Base-by-base conservation (phyloP, 2,888 invertebrate species). In the Pogonocherus hispidulus region DNA sequence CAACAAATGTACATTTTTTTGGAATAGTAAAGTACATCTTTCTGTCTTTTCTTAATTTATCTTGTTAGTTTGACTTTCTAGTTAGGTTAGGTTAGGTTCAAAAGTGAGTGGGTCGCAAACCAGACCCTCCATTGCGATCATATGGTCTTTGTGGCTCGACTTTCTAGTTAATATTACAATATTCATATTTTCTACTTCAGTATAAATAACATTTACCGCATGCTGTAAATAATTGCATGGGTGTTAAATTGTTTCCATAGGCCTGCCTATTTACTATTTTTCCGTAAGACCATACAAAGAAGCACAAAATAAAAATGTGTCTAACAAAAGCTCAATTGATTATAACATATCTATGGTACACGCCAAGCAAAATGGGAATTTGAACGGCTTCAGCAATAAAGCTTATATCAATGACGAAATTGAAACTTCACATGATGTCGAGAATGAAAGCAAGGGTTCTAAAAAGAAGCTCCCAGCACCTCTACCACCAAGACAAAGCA, bases 251-350 rank as follows among this genome's bases (percentile, higher is more conserved):
- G 70, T 75, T 77, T 79, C 73, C 74, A 74, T 73, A 86, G 85
- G 85, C 77, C 70, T 85, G 52, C 83, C 84, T 71, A 83, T 81
- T 76, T 85, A 84, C 79, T 79, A 76, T 78, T 78, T 80, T 70
- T 81, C 79, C 64, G 69, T 78, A 70, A 75, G 74, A 76, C 67
- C 70, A 47, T 70, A 67, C 62, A 59, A 63, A 27, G 76, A 76
- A 56, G 72, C 73, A 65, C 73, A 72, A 65, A 75, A 76, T 69
- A 49, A 47, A 55, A 44, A 37, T 5, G n/a, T 60, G 52, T 63
- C 66, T 49, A 64, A 51, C 35, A 44, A 19, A 18, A 44, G 67
- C 32, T 66, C 66, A 20, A 57, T 59, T 47, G 52, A 65, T 49
- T 67, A 72, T 65, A 74, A 66, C 23, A 54, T 69, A 63, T 20